Base-by-base conservation (phyloP, 2,888 invertebrate genomes). In the Epirrhoe tristata region DNA sequence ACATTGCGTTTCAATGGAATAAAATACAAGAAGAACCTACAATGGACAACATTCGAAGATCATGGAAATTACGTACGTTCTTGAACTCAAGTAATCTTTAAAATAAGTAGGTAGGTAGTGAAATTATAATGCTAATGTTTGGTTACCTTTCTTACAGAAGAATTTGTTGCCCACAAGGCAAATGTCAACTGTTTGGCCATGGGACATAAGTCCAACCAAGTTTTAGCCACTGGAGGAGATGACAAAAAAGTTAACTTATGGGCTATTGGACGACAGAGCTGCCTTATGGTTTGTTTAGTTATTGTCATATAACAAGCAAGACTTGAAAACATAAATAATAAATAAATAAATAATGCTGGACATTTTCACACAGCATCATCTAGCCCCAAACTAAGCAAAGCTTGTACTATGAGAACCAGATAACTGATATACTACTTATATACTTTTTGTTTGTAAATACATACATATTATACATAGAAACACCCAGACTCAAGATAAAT, bases 161-260 rank as follows among this genome's bases (percentile, higher is more conserved):
- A 98, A 84, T 97, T 98, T 89, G 95, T 96, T 76, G 98, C 98
- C 69, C 98, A 98, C 94, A 94, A 95, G 82, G 96, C 97, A 77
- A 97, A 97, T 90, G 98, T 98, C 79, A 98, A 97, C 84, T 98
- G 98, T 83, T 90, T 98, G 81, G 97, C 98, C 58, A 94, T 98
- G 90, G 98, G 98, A 67, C 97, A 97, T 91, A 98, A 98, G 87
- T 98, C 98, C 59, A 98, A 98, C 74, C 95, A 97, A 83, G 98
- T 98, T 60, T 95, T 98, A 87, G 98, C 97, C 50, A 98, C 98
- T 69, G 99, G 99, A 64, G 99, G 99, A 69, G 98, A 98, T 87
- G 99, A 99, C 93, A 97, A 98, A 87, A 98, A 98, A 92, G 98
- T 99, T 60, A 99, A 99, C 91, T 93, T 99, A 75, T 99, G 99